Conservation (phyloP, 23 tunicate genomes). For the Trididemnum miniatum region DNA sequence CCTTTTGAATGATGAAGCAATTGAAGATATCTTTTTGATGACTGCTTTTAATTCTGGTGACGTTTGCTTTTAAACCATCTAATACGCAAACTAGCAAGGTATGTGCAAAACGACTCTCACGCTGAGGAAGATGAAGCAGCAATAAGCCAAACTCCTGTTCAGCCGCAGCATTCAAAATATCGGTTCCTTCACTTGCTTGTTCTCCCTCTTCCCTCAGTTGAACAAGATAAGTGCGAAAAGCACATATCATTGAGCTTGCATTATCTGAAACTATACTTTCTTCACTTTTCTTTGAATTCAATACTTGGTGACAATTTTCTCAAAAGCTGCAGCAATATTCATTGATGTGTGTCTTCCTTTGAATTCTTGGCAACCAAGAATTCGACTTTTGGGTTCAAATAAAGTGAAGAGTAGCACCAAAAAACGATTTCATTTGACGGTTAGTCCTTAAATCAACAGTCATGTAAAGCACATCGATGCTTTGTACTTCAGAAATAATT, state of each 20-base stretch:
- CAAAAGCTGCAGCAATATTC: neutral
- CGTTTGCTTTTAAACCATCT: constrained; percentile 3
- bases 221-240: neutral
- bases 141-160: neutral
- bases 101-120: constrained; percentile 16
- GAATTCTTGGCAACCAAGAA: constrained; percentile 10
- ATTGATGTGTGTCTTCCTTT: constrained; percentile 19
- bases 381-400: constrained; percentile 8
- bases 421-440: constrained; percentile 6
- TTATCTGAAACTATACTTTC: constrained; percentile 1
- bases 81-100: neutral
- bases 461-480: constrained; percentile 3
- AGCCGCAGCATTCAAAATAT: neutral
- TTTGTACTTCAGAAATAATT: constrained; percentile 15
- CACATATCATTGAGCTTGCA: constrained; percentile 16
- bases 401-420: constrained; percentile 12
- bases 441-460: constrained; percentile 11
- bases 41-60: neutral
- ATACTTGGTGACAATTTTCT: constrained; percentile 4
- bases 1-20: constrained; percentile 2
- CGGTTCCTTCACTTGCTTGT: constrained; percentile 5
- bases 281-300: constrained; percentile 15
- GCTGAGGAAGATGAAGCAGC: constrained; percentile 21
- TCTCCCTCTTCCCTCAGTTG: constrained; percentile 1
- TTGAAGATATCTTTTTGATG: neutral